Base-by-base conservation (phyloP, 2,888 invertebrate genomes). In the Clostera curtula region DNA sequence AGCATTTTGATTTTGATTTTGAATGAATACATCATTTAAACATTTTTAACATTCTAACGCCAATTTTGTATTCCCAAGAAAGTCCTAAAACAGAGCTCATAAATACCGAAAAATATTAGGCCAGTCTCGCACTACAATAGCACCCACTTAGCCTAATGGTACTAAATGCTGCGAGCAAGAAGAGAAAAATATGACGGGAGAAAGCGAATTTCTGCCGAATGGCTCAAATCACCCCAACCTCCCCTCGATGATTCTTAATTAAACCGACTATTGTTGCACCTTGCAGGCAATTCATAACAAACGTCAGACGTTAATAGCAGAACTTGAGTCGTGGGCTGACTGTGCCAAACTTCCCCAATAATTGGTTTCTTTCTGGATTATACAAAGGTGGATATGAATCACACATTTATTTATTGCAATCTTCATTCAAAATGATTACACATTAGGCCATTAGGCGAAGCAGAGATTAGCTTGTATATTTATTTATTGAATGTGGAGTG, bases 191-290 rank as follows among this genome's bases (percentile, higher is more conserved):
- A 49, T 35, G 35, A 29, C 33, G 31, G 41, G 34, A 28, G 36
- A 43, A 37, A 49, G 46, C 46, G 47, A 29, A 25, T 19, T 26
- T 12, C 13, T 6, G n/a, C 17, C 24, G 17, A 32, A 28, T 24
- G 15, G 31, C 32, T 42, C 35, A 27, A 54, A 43, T 43, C 45
- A 40, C 38, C 44, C 49, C 32, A 14, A 22, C 38, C 40, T 47
- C 51, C 53, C 53, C 48, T 47, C 55, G 52, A 62, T 64, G 53
- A 63, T 59, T 64, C 68, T 73, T 71, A 72, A 75, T 73, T 68
- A 71, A 67, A 58, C 40, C 46, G 35, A 57, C 61, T 45, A 63
- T 73, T 76, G 73, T 77, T 75, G 73, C 70, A 72, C 63, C 66
- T 69, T 60, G 57, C 67, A 56, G 40, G 54, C 60, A 53, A 69